A percentile compares a stretch with the other conserved stretches of the same genome.
These are phyloP conservation scores for Laodelphax striatellus DNA, from an alignment of 1,140 invertebrate genomes.

Conservation along the genomic window DNA sequence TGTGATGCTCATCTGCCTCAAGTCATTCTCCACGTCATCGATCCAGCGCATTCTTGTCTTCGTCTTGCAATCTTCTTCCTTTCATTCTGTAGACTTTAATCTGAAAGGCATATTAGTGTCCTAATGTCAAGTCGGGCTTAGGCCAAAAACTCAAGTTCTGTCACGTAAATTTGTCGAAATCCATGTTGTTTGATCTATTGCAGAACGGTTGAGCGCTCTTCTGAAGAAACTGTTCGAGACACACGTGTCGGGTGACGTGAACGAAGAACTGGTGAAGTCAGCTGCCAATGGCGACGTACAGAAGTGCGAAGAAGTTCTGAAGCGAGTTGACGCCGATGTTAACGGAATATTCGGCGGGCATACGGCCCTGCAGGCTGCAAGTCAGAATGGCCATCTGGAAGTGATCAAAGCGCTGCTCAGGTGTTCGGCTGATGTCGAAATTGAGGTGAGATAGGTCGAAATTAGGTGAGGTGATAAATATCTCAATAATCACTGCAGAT, in stretches of 20 bases:
- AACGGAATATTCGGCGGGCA: conserved; percentile 94
- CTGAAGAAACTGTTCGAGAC: conserved; percentile 93
- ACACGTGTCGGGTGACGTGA: conserved; percentile 87
- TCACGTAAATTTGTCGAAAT: too few relatives aligned
- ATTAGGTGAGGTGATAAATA: too few relatives aligned
- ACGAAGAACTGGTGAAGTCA: conserved; percentile 95
- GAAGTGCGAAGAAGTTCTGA: conserved; percentile 81
- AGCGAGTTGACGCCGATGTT: conserved; percentile 68
- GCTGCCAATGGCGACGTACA: conserved; percentile 87
- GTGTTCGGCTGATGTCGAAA: conserved; percentile 81
- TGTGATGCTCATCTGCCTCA: too few relatives aligned
- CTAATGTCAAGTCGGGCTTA: too few relatives aligned
- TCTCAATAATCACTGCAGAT: too few relatives aligned
- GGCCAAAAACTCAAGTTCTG: too few relatives aligned
- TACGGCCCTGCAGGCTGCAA: conserved; percentile 91
- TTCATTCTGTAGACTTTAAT: too few relatives aligned
- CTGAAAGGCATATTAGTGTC: too few relatives aligned
- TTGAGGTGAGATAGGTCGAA: conserved; percentile 62
- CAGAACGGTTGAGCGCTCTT: conserved; percentile 79
- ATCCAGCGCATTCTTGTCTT: too few relatives aligned
- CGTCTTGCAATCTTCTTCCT: too few relatives aligned
- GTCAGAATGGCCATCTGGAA: conserved; percentile 93
- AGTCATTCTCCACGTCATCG: too few relatives aligned
- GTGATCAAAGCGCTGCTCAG: conserved; percentile 82
- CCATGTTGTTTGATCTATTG: conserved; percentile 4